These are phyloP conservation scores for Chironomus riparius DNA, from an alignment of 2,888 invertebrate species.

Conservation along the genomic window DNA sequence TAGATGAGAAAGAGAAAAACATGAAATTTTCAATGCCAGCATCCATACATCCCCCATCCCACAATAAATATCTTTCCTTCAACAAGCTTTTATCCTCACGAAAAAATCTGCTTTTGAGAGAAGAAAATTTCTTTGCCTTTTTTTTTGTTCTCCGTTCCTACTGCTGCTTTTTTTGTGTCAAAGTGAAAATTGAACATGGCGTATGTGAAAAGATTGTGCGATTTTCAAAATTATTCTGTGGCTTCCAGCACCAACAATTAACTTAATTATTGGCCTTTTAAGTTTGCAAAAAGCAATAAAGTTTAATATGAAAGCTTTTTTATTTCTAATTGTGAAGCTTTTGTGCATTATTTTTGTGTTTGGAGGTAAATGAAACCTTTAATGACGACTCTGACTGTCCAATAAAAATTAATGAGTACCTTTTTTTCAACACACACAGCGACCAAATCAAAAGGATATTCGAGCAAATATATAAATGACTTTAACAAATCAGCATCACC, in stretches of 20 bases:
- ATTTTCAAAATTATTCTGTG: conserved; percentile 3
- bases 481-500: not conserved
- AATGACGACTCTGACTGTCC: too few species aligned
- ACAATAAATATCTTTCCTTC: not conserved
- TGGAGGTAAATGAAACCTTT: not conserved
- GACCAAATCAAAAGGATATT: not conserved
- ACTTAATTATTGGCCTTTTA: conserved; percentile 5
- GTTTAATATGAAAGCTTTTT: not conserved
- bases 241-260: not conserved
- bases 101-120: not conserved
- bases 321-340: not conserved
- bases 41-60: not conserved
- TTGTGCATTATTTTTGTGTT: conserved; percentile 17
- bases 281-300: not conserved
- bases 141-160: not conserved
- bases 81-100: not conserved
- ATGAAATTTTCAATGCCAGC: not conserved
- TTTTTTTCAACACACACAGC: not conserved
- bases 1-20: not conserved
- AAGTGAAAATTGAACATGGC: conserved; percentile 19
- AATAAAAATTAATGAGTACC: not conserved
- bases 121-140: not conserved
- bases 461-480: conserved; percentile 5
- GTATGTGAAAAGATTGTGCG: not conserved
- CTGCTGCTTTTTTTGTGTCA: conserved; percentile 4